These are phyloP conservation scores for Phortica magna DNA, from an alignment of 2,888 invertebrate genomes.

Conservation along the genomic window DNA sequence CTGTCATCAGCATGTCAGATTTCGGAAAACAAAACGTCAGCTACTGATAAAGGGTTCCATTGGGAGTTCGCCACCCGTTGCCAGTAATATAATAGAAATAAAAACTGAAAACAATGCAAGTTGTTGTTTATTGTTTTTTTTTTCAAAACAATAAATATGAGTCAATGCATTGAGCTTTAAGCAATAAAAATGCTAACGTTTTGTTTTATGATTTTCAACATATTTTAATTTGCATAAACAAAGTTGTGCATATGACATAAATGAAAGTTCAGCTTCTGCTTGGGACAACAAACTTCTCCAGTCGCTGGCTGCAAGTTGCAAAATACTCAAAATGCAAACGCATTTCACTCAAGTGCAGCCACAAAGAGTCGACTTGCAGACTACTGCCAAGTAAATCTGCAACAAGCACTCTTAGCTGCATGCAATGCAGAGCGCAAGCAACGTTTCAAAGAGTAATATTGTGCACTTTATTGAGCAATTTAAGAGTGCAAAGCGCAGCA, in stretches of 20 bases:
- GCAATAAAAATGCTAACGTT: neutral
- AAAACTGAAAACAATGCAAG: neutral
- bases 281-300: neutral
- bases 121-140: neutral
- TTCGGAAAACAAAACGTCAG: slow-evolving; percentile 4
- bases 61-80: neutral
- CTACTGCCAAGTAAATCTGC: neutral
- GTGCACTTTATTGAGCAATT: neutral
- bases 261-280: neutral
- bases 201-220: neutral
- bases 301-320: neutral
- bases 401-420: slow-evolving; percentile 21
- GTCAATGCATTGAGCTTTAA: neutral
- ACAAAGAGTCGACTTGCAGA: neutral
- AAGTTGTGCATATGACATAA: neutral
- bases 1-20: slow-evolving; percentile 8
- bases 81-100: neutral
- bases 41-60: slow-evolving; percentile 1
- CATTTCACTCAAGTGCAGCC: slow-evolving; percentile 1
- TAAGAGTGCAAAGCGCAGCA: slow-evolving; percentile 11
- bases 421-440: neutral
- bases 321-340: neutral
- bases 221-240: neutral
- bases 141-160: neutral
- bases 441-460: neutral